Conservation (phyloP, 2,113 vertebrate species). For the Anas platyrhynchos region DNA sequence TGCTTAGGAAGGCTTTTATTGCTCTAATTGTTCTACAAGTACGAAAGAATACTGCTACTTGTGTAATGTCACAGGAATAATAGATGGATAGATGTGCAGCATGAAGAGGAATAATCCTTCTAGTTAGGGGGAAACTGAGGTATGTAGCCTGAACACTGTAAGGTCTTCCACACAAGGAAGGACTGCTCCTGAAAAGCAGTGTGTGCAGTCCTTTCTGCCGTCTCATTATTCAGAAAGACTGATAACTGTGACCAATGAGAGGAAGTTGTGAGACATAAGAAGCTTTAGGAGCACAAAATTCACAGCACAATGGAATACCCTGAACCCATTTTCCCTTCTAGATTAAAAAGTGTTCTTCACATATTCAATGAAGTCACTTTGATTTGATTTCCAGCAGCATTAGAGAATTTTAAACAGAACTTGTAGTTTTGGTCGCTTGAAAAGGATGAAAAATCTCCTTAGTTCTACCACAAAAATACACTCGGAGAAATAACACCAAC, state of each 20-base stretch:
- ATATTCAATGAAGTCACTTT: background rate
- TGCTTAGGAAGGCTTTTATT: conserved; percentile 14
- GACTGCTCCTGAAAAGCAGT: background rate
- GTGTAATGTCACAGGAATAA: background rate
- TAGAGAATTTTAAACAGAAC: background rate
- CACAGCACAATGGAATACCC: background rate
- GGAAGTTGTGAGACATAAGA: background rate
- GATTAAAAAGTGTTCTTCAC: background rate
- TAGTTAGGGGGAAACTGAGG: background rate
- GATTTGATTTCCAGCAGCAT: background rate
- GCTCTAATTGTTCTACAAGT: background rate
- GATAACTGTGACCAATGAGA: background rate
- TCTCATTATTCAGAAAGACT: background rate
- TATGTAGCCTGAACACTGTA: background rate
- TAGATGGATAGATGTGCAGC: background rate
- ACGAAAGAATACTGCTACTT: conserved; percentile 15
- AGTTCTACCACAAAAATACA: conserved; percentile 15
- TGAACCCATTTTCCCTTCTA: background rate
- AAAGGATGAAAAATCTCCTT: background rate
- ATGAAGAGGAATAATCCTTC: background rate
- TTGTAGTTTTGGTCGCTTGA: background rate
- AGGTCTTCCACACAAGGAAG: background rate
- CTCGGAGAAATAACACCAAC: conserved; percentile 17
- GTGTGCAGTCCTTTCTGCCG: background rate
- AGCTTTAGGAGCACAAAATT: background rate